phyloP scores from a whole-genome alignment of 2,888 invertebrate species.

The Acanthosepion esculentum region DNA sequence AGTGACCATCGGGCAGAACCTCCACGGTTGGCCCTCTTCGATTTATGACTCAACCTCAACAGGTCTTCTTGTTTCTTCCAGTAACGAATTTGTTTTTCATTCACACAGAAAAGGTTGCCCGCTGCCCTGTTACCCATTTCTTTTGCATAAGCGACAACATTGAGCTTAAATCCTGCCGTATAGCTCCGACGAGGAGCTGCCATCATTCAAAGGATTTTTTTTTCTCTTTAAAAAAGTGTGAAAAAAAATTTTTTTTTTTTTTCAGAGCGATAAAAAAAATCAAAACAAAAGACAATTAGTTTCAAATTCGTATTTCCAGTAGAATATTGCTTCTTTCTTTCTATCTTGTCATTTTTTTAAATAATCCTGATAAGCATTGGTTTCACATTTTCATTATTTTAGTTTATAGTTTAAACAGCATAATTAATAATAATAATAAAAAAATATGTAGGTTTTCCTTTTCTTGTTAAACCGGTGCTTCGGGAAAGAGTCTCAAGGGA shows the following conservation, averaged over 20 bases:
- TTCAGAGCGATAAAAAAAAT: not conserved
- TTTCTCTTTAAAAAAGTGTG: no score
- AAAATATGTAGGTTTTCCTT: not conserved
- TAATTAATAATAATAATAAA: not conserved
- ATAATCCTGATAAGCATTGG: not conserved
- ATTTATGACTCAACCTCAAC: not conserved
- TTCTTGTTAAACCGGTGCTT: not conserved
- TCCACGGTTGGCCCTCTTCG: conserved; percentile 48
- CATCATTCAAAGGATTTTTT: not conserved
- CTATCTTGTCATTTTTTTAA: not conserved
- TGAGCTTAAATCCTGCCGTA: conserved; percentile 49
- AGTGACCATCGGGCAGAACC: conserved; percentile 48
- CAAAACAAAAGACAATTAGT: not conserved
- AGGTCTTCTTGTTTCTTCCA: conserved; percentile 50
- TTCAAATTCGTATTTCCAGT: not conserved
- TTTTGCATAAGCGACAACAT: conserved; percentile 49
- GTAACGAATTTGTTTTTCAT: conserved; percentile 48
- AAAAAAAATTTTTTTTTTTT: not conserved
- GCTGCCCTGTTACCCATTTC: conserved; percentile 50
- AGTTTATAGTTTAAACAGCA: not conserved
- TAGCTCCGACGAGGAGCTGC: conserved; percentile 24
- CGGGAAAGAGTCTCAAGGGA: not conserved
- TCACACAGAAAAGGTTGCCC: conserved; percentile 47
- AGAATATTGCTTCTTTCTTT: not conserved
- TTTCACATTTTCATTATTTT: no score